A percentile compares a stretch with the other conserved stretches of the same genome.
phyloP scores from a whole-genome alignment of 2,888 invertebrate genomes.

The Dysmachus trigonus region DNA sequence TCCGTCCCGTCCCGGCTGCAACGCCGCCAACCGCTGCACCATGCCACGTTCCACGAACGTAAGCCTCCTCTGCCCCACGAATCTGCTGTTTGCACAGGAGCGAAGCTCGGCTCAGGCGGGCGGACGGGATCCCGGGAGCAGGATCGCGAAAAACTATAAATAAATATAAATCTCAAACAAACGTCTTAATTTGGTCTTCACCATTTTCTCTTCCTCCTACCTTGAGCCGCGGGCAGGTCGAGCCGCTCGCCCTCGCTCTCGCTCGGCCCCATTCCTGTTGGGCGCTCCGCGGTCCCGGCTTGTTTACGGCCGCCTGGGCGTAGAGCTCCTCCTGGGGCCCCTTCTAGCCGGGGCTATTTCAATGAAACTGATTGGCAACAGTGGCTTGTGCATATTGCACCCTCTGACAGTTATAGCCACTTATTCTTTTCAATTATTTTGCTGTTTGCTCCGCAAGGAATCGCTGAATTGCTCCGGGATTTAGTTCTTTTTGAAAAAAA shows the following conservation, averaged over 20 bases:
- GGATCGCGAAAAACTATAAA: constrained; percentile 30
- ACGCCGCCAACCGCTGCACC: too few species aligned
- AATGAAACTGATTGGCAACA: constrained; percentile 34
- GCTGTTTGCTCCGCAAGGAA: background rate
- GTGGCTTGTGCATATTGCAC: constrained; percentile 31
- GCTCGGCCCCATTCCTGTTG: background rate
- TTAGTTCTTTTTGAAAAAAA: background rate
- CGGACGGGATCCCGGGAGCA: background rate
- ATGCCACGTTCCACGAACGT: background rate
- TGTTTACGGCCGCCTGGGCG: background rate
- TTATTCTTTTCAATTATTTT: background rate
- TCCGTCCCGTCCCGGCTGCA: too few species aligned
- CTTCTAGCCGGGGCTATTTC: constrained; percentile 13
- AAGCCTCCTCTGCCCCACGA: background rate
- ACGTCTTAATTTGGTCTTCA: constrained; percentile 48
- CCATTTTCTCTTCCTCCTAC: constrained; percentile 46
- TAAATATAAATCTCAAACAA: constrained; percentile 41
- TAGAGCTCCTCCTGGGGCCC: background rate
- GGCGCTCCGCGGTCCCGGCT: background rate
- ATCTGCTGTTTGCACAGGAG: constrained; percentile 24
- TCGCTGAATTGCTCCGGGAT: background rate
- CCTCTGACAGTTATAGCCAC: constrained; percentile 17
- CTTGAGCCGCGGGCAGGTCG: background rate
- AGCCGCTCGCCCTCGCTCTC: background rate
- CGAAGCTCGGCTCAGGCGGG: background rate